Evolutionary conservation across 2,888 invertebrate species (phyloP).

Genomic region (Meganola albula): DNA sequence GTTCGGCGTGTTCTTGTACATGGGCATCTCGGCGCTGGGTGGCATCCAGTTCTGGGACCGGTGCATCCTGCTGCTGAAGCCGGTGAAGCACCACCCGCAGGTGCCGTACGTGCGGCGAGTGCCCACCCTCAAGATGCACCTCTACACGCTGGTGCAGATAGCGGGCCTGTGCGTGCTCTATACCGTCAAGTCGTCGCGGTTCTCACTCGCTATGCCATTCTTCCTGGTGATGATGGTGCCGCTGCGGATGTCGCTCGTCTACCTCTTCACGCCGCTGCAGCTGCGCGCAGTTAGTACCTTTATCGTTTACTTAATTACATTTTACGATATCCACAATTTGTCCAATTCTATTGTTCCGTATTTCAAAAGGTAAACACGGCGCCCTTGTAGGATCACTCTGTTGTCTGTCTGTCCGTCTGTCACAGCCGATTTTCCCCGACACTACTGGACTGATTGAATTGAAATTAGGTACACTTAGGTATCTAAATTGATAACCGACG

Average conservation of each 20-base stretch:
- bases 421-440: too few relatives aligned
- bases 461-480: too few relatives aligned
- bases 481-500: too few relatives aligned
- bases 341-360: too few relatives aligned
- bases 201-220: slow-evolving; percentile 95
- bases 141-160: slow-evolving; percentile 92
- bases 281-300: slow-evolving; percentile 84
- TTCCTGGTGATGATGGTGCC: slow-evolving; percentile 95
- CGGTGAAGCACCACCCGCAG: slow-evolving; percentile 96
- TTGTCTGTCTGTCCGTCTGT: too few relatives aligned
- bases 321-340: not conserved
- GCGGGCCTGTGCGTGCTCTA: slow-evolving; percentile 87
- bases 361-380: too few relatives aligned
- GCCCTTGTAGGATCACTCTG: too few relatives aligned
- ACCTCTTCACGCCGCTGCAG: slow-evolving; percentile 88
- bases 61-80: slow-evolving; percentile 92
- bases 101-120: slow-evolving; percentile 93
- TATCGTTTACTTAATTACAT: not conserved
- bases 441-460: too few relatives aligned
- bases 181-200: slow-evolving; percentile 92
- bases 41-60: slow-evolving; percentile 97
- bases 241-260: slow-evolving; percentile 83
- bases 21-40: slow-evolving; percentile 96
- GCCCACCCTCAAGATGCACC: slow-evolving; percentile 93
- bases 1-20: slow-evolving; percentile 97